These are phyloP conservation scores for roundworm (Caenorhabditis elegans) DNA, from an alignment of 1,140 invertebrate species.

Conservation along the genomic window WBcel235 BX284605.5:325501-326000, in stretches of 20 bases:
- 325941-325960: conserved; percentile 58
- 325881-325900: conserved; percentile 60
- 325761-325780: conserved; percentile 48
- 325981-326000: conserved; percentile 44
- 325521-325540: conserved; percentile 57
- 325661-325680: conserved; percentile 50
- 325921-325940: conserved; percentile 54
- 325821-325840: conserved; percentile 43
- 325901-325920: conserved; percentile 59
- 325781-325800: conserved; percentile 56
- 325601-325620: conserved; percentile 40
- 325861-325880: conserved; percentile 60
- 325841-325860: conserved; percentile 56
- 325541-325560: conserved; percentile 49
- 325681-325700: conserved; percentile 51
- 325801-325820: conserved; percentile 52
- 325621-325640: conserved; percentile 49
- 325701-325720: conserved; percentile 48
- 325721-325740: not conserved
- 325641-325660: not conserved
- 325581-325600: conserved; percentile 48
- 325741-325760: not conserved
- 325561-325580: conserved; percentile 45
- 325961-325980: conserved; percentile 57
- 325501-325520: conserved; percentile 50